Conservation (phyloP, 2,888 invertebrate genomes). For the Machimus atricapillus region DNA sequence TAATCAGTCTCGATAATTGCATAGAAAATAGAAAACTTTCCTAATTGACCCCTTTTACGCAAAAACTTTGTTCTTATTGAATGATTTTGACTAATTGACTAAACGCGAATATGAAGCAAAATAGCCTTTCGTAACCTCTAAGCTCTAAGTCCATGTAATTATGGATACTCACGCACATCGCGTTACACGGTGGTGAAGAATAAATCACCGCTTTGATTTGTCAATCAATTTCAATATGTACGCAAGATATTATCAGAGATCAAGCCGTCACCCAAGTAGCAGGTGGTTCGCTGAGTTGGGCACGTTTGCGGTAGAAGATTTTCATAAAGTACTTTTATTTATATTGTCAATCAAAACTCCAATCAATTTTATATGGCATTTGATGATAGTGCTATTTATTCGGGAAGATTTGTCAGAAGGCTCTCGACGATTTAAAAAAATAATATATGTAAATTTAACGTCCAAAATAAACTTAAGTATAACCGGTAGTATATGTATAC, state of each 20-base stretch:
- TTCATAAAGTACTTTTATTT: not conserved
- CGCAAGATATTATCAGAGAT: not conserved
- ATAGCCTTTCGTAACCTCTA: not conserved
- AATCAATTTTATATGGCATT: not conserved
- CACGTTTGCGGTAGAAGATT: not conserved
- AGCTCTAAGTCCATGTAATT: not conserved
- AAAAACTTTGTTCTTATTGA: not conserved
- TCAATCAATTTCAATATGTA: not conserved
- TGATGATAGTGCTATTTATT: not conserved
- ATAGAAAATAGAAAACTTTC: not conserved
- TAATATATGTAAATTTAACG: too few relatives aligned
- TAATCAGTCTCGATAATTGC: not conserved
- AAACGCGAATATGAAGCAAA: not conserved
- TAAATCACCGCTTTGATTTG: not conserved
- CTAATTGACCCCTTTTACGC: not conserved
- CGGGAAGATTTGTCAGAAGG: not conserved
- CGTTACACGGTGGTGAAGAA: not conserved
- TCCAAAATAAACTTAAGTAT: too few relatives aligned
- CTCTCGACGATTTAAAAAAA: not conserved
- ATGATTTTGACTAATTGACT: not conserved
- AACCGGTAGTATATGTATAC: too few relatives aligned
- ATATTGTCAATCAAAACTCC: not conserved
- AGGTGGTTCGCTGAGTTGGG: not conserved
- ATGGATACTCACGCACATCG: not conserved
- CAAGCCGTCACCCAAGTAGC: not conserved